These are phyloP conservation scores for Nebria salina DNA, from an alignment of 2,888 invertebrate species.

Conservation along the genomic window DNA sequence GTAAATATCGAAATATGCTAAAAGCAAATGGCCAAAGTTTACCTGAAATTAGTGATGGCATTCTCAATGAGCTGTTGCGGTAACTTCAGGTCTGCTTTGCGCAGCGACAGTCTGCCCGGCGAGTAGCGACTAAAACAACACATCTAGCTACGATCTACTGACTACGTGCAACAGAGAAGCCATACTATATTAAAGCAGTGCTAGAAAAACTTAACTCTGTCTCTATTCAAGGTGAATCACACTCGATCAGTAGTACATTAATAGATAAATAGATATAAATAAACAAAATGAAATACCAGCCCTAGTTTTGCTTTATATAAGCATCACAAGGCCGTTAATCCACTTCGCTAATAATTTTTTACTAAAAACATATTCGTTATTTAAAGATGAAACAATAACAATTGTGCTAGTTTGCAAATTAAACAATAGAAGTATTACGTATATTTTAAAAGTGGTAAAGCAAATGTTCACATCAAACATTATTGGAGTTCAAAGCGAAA, in stretches of 20 bases:
- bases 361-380: neutral
- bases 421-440: neutral
- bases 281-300: no score
- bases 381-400: neutral
- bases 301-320: no score
- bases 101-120: constrained; percentile 82
- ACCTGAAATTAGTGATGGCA: constrained; percentile 78
- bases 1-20: neutral
- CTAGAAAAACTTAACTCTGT: constrained; percentile 11
- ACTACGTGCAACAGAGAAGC: constrained; percentile 40
- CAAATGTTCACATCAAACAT: neutral
- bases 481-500: neutral
- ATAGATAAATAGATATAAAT: no score
- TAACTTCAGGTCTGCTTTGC: constrained; percentile 82
- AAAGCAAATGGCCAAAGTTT: constrained; percentile 54
- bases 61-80: constrained; percentile 82
- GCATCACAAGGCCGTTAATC: neutral
- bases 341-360: neutral
- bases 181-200: constrained; percentile 40
- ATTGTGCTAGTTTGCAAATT: constrained; percentile 5
- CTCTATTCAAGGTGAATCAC: neutral
- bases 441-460: neutral
- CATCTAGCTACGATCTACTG: constrained; percentile 54
- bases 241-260: neutral
- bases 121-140: constrained; percentile 80